Evolutionary conservation across 2,888 invertebrate species (phyloP), one percentile per base, ranked within the genome.

Genomic region (Temnothorax rugatulus): DNA sequence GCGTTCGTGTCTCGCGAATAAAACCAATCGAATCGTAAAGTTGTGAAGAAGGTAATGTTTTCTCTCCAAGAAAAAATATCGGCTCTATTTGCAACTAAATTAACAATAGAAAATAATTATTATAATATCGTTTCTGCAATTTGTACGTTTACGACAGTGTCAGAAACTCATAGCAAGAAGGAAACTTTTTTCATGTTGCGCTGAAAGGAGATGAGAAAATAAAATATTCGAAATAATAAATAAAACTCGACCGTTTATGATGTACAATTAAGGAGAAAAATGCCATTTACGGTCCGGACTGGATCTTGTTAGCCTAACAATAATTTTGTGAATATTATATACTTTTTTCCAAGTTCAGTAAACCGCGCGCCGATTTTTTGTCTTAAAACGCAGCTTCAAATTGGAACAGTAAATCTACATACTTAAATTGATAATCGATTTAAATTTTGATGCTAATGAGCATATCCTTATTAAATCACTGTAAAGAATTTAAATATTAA

Each of bases 1-100:
- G 47, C 47, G 59, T n/a, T 73, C 18, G 34, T 15, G 38, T 79
- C 47, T 79, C 59, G 38, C 34, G 11, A 79, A 71, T 79, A 47
- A 71, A 54, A 54, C 15, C 52, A 7, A 9, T 54, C 21, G n/a
- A 54, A 54, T 54, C 21, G 18, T 2, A 3, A 7, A 21, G 9
- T 9, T 54, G 52, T 9, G 29, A 4, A 54, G n/a, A 54, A 77
- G 54, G 13, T 44, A 11, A 64, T 50, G 25, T 25, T 64, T 44
- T 41, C 8, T 8, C 41, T 29, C 54, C 13, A 15, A 11, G 15
- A 13, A 54, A 54, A n/a, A 38, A 64, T 7, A 13, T n/a, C 61
- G 21, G 5, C 61, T n/a, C 4, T 9, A 13, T 18, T 73, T 34
- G 21, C 41, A 21, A 21, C 38, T 50, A 38, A 66, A 52, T 76